Conservation (phyloP, 2,888 invertebrate genomes). For the Serrognathus titanus region DNA sequence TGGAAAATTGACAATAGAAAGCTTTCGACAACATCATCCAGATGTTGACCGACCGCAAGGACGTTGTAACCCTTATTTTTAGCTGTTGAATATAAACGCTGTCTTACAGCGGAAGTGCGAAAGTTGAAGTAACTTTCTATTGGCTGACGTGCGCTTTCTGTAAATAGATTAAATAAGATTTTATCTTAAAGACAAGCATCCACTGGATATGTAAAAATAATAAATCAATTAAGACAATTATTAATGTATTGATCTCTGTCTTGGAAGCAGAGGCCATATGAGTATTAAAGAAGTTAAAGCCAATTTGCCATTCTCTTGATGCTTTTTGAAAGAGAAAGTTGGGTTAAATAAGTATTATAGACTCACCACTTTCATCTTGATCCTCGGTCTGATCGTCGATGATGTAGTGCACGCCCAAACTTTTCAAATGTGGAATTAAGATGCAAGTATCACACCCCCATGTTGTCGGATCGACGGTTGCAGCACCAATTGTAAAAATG, state of each 20-base stretch:
- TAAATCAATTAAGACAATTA: no score
- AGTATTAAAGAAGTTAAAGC: no score
- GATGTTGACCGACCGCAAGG: slow-evolving; percentile 80
- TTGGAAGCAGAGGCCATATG: no score
- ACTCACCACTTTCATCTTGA: slow-evolving; percentile 6
- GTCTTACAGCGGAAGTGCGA: slow-evolving; percentile 68
- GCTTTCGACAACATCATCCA: slow-evolving; percentile 80
- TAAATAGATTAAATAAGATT: background rate
- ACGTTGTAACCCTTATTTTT: slow-evolving; percentile 78
- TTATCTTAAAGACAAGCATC: no score
- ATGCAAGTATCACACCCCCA: slow-evolving; percentile 54
- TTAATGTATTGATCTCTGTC: no score
- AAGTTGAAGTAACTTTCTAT: slow-evolving; percentile 58
- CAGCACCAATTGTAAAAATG: slow-evolving; percentile 67
- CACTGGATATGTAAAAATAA: no score
- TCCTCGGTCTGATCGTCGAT: slow-evolving; percentile 56
- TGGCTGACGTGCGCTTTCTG: slow-evolving; percentile 38
- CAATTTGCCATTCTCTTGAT: no score
- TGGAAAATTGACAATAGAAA: slow-evolving; percentile 80
- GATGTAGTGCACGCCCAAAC: slow-evolving; percentile 70
- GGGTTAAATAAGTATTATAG: background rate
- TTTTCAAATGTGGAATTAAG: slow-evolving; percentile 71
- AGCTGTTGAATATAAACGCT: slow-evolving; percentile 72
- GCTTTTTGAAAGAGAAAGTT: no score
- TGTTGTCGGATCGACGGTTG: slow-evolving; percentile 71